These are phyloP conservation scores for Chionoecetes opilio DNA, from an alignment of 1,140 invertebrate genomes.

Conservation along the genomic window DNA sequence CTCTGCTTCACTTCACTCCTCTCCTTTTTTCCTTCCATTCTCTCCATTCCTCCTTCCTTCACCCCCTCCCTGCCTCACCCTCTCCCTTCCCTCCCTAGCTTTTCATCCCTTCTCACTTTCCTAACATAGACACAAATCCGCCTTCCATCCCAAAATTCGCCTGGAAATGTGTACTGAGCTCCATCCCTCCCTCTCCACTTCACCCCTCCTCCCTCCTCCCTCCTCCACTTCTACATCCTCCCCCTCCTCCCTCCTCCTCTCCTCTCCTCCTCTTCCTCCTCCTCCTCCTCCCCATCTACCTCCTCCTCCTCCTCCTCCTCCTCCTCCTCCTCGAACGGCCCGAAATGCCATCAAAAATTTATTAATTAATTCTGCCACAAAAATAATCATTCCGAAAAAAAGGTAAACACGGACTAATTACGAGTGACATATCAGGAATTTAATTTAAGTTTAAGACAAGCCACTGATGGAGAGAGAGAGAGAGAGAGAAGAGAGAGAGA, in stretches of 20 bases:
- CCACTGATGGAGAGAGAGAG: conserved; percentile 37
- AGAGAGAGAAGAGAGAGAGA: conserved; percentile 37
- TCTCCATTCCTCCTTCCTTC: not conserved
- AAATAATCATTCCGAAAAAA: not conserved
- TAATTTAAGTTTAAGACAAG: conserved; percentile 39
- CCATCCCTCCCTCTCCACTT: not conserved
- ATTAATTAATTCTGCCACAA: not conserved
- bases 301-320: too few relatives aligned
- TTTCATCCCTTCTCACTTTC: not conserved
- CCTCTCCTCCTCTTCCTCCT: too few relatives aligned
- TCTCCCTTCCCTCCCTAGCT: not conserved
- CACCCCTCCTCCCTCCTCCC: not conserved
- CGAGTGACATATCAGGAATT: conserved; percentile 32
- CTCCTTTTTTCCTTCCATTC: not conserved
- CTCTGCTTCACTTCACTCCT: too few relatives aligned
- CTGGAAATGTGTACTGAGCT: too few relatives aligned
- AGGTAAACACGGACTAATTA: conserved; percentile 5
- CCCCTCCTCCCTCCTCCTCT: not conserved
- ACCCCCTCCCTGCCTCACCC: conserved; percentile 30
- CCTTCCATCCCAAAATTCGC: not conserved
- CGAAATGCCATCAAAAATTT: not conserved
- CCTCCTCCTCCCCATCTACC: not conserved
- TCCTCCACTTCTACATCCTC: not conserved
- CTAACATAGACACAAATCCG: too few relatives aligned
- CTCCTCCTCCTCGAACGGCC: too few relatives aligned